Evolutionary conservation across 2,888 invertebrate genomes (phyloP), one percentile per base, ranked within the genome.

Genomic region (Venustoraphidia nigricollis): DNA sequence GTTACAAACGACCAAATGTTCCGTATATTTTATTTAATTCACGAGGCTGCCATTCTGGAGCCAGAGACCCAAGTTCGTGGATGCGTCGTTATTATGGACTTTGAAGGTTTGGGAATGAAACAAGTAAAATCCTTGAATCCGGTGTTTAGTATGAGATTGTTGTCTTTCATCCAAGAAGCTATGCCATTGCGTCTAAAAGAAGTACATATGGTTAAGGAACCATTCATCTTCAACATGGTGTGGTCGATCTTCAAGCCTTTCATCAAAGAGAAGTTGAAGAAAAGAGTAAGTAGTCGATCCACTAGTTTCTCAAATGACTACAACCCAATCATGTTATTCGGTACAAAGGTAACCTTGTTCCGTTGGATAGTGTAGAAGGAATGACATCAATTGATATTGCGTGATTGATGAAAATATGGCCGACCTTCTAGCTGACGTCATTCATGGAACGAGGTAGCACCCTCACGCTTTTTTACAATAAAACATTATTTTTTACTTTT

Each of bases 201-300:
- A 67, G 81, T 89, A 9, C 89, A 90, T 66, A 81, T 89, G 61
- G 85, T 90, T 3, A 87, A 87, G 60, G 82, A 90, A 60, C 88
- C 90, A 0, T 82, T 81, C 68, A 68, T 89, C 52, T 90, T 90
- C 69, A 87, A 82, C 61, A 74, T 86, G 66, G 87, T 89, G 2
- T 90, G 89, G 88, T 69, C 74, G 44, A 77, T 89, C 63, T 89
- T 89, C 71, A 87, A 87, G 66, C 88, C 88, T 9, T 81, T 89
- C 60, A 79, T 89, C 56, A 74, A 74, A 55, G 82, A 84, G 57
- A 90, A 90, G 63, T 72, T 90, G 11, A 81, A 78, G 65, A 78
- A 69, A 54, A 79, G 85, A 66, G 85, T 86, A 64, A 74, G 81
- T 70, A 17, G 4, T 17, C 17, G 17, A 17, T 17, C 4, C 17